Evolutionary conservation across 2,113 vertebrate genomes (phyloP), one percentile per base, ranked within the genome.

Genomic region (Neolamprologus devosi): DNA sequence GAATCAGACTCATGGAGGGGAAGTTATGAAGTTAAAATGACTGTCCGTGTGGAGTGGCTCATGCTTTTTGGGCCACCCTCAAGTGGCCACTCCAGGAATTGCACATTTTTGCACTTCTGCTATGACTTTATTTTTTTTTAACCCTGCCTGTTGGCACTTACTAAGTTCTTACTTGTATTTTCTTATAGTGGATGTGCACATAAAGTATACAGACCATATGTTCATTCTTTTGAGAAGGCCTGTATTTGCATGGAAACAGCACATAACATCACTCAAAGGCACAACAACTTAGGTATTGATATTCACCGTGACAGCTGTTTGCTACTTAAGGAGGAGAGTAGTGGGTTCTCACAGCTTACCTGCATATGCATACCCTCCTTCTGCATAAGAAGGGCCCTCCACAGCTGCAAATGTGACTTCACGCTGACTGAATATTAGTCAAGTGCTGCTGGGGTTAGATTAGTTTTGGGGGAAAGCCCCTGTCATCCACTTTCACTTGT

Each of bases 301-400:
- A 84, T 57, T 65, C 60, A 85, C 86, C 57, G 79, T 81, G 86
- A 93, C 17, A 23, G 37, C 63, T 82, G 81, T 87, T 57, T 65
- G 47, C 82, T 7, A 6, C 55, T 68, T 51, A 53, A 6, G 5
- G 23, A 89, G 33, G 53, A 85, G n/a, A 80, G 53, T 26, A 17
- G 17, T 16, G 10, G 33, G 79, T 33, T 75, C n/a, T 89, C 33
- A 68, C 33, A 21, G 53, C 78, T 83, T 54, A 37, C 55, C 35
- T 81, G 82, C 65, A 73, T 42, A 75, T 81, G 23, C 51, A 54
- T 28, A 37, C 8, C 40, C 8, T 83, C 28, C 13, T 30, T 33
- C n/a, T 26, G 81, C 78, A 68, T 9, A 68, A 10, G 9, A 7
- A 42, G 51, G 11, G 5, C 51, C 53, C 57, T 87, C 84, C 26